phyloP scores from a whole-genome alignment of 2,797 vertebrate genomes.

The Spizella passerina region DNA sequence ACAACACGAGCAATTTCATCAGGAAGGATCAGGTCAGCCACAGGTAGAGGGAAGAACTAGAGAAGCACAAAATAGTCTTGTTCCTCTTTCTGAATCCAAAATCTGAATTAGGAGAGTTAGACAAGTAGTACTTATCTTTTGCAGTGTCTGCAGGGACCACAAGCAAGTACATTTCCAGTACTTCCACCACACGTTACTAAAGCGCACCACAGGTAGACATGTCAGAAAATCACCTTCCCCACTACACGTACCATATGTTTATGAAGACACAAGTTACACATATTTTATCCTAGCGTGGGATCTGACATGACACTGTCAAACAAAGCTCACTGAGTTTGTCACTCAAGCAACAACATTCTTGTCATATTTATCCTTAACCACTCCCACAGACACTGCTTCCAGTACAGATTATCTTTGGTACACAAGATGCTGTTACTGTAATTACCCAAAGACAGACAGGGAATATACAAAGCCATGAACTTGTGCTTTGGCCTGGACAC shows the following conservation, averaged over 20 bases:
- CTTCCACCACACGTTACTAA: neutral
- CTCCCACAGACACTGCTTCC: neutral
- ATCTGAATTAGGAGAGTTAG: neutral
- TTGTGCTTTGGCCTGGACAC: neutral
- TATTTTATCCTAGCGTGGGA: neutral
- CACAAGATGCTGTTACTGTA: neutral
- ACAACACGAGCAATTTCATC: accelerated
- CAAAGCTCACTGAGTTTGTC: neutral
- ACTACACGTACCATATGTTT: neutral
- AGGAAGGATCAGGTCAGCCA: neutral
- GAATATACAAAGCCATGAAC: neutral
- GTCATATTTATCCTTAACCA: neutral
- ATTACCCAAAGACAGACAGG: neutral
- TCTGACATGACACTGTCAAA: neutral
- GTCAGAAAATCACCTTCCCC: neutral
- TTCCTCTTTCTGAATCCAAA: neutral
- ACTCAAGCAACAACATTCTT: neutral
- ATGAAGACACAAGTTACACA: neutral
- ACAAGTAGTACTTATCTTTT: neutral
- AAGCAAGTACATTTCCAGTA: neutral
- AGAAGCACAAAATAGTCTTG: neutral
- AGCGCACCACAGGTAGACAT: neutral
- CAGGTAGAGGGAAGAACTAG: neutral
- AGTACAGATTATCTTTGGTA: neutral
- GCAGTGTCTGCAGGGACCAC: neutral